Base-by-base conservation (phyloP, 2,888 invertebrate species). In the Apodemia zela region DNA sequence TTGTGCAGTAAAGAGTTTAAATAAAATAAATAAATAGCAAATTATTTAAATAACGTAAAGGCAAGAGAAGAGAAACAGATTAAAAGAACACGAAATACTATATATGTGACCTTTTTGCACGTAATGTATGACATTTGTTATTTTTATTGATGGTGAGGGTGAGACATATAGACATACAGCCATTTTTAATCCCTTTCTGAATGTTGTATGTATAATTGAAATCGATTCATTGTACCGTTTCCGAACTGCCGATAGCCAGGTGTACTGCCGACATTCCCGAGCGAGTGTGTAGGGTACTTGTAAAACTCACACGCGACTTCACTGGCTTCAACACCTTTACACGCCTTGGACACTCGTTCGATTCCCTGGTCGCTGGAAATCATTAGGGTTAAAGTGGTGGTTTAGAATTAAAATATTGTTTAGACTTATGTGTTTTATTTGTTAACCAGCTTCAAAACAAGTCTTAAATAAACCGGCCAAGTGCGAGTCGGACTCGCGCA, bases 271-370 rank as follows among this genome's bases (percentile, higher is more conserved):
- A 84, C 79, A 80, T 84, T 81, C 73, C 72, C 67, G 73, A 67
- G 63, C 64, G 70, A 74, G 73, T 76, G 76, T 75, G 70, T 66
- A 67, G 70, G 72, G 71, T 74, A 67, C 72, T 77, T 81, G 75
- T 78, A 82, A 76, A 71, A 75, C 81, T 81, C 86, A 82, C 85
- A 80, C 72, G 74, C 76, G 72, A 71, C 74, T 61, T 63, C 62
- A 85, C 89, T 89, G 89, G 89, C 87, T 87, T 84, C 65, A 76
- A 76, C 71, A 88, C 47, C 88, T 85, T 80, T 73, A 76, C 72
- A 76, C 71, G 67, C 66, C 65, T 72, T 69, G 66, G 68, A 73
- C 69, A 72, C 74, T 77, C 71, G 72, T 72, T 75, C 72, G 68
- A 71, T 73, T 71, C 68, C 42, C 61, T 67, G 69, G 67, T 66